These are phyloP conservation scores for Geophilus truncorum DNA, from an alignment of 2,888 invertebrate species.

Conservation along the genomic window DNA sequence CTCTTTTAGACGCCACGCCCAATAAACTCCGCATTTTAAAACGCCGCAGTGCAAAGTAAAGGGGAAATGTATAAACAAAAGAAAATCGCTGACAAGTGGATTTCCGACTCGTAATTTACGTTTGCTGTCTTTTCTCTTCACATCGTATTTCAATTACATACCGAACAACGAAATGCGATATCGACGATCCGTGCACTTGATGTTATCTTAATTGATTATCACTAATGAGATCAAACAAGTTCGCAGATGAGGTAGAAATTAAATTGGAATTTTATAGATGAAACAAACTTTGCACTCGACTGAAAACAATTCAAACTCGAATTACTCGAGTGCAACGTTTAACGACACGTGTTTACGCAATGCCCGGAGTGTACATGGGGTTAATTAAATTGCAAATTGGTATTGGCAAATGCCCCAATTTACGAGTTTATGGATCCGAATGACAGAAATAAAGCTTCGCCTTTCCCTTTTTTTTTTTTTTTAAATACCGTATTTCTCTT, in stretches of 20 bases:
- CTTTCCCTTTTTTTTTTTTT: too few species aligned
- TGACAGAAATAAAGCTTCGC: not conserved
- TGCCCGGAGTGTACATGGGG: not conserved
- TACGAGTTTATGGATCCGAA: not conserved
- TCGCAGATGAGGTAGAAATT: too few species aligned
- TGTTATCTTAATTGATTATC: too few species aligned
- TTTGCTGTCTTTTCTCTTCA: not conserved
- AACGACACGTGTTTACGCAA: not conserved
- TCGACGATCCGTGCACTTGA: too few species aligned
- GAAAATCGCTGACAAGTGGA: not conserved
- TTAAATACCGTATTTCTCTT: not conserved
- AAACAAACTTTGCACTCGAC: not conserved
- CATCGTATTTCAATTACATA: too few species aligned
- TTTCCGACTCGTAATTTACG: not conserved
- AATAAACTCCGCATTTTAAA: slow-evolving; percentile 4
- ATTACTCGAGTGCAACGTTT: not conserved
- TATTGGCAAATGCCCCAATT: not conserved
- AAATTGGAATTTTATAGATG: not conserved
- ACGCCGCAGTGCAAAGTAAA: not conserved
- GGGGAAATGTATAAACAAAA: not conserved
- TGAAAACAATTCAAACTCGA: not conserved
- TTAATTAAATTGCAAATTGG: slow-evolving; percentile 4
- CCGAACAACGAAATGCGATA: too few species aligned
- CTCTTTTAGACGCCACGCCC: slow-evolving; percentile 6
- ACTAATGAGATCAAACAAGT: too few species aligned